phyloP scores from a whole-genome alignment of 2,113 vertebrate species.

The Onychostruthus taczanowskii region DNA sequence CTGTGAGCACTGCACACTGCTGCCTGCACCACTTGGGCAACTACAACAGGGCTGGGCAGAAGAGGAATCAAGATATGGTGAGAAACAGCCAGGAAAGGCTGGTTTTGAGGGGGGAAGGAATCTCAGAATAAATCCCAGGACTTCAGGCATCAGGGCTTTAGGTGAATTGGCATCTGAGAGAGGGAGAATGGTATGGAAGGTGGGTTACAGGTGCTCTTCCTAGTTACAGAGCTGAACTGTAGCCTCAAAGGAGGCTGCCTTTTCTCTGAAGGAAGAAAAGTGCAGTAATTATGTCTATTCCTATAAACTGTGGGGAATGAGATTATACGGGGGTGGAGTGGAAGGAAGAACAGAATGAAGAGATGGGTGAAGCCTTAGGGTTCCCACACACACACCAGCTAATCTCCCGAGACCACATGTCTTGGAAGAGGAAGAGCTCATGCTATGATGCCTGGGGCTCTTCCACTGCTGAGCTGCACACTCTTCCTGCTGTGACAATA shows the following conservation, averaged over 20 bases:
- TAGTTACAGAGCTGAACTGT: neutral
- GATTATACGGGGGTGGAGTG: constrained; percentile 62
- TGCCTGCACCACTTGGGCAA: neutral
- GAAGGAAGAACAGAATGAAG: constrained; percentile 61
- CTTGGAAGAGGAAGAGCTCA: constrained; percentile 67
- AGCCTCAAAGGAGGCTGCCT: constrained; percentile 19
- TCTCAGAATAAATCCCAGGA: neutral
- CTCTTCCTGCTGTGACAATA: constrained; percentile 50
- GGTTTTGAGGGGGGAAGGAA: neutral
- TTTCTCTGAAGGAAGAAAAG: constrained; percentile 32
- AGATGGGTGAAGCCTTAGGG: constrained; percentile 66
- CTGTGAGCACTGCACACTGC: fast-evolving
- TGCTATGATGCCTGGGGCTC: constrained; percentile 53
- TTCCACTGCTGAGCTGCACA: constrained; percentile 60
- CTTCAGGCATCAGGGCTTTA: neutral
- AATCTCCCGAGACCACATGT: constrained; percentile 66
- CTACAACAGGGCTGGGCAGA: neutral
- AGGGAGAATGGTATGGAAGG: neutral
- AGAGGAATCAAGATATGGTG: neutral
- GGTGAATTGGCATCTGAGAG: neutral
- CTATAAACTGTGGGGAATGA: constrained; percentile 61
- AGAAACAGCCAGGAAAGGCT: neutral
- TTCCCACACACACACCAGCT: constrained; percentile 59
- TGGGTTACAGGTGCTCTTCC: constrained; percentile 22
- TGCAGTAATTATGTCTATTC: constrained; percentile 38